phyloP scores from a whole-genome alignment of 2,888 invertebrate species.

The Microplitis manilae region DNA sequence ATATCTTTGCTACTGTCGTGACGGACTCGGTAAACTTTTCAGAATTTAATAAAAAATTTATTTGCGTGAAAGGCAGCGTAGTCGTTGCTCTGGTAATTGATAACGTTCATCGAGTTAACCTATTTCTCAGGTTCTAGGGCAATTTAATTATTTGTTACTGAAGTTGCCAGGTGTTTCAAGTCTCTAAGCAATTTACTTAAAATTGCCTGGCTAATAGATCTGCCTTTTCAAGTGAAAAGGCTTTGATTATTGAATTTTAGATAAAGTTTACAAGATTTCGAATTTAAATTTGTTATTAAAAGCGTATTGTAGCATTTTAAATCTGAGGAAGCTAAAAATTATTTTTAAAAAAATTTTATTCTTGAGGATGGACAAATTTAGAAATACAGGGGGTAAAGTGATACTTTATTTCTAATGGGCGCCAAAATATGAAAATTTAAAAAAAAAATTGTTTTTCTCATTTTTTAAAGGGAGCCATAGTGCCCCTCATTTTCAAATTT shows the following conservation, averaged over 20 bases:
- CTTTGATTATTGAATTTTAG: not conserved
- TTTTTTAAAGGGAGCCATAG: too few species aligned
- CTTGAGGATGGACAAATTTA: too few species aligned
- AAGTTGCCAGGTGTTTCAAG: not conserved
- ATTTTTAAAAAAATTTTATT: too few species aligned
- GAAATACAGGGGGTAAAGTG: too few species aligned
- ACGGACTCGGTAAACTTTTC: conserved; percentile 2
- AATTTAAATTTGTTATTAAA: too few species aligned
- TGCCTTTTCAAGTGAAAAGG: not conserved
- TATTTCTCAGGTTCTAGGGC: conserved; percentile 17
- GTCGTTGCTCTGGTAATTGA: conserved; percentile 1
- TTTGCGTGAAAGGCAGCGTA: not conserved
- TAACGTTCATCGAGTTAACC: conserved; percentile 16
- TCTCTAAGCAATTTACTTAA: not conserved
- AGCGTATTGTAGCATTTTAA: too few species aligned
- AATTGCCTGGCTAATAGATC: not conserved
- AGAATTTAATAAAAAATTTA: not conserved
- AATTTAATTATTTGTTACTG: conserved; percentile 24
- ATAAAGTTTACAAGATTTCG: not conserved
- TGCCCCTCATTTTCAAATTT: too few species aligned
- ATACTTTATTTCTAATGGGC: too few species aligned
- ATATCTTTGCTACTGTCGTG: conserved; percentile 2
- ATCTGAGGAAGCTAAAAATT: too few species aligned
- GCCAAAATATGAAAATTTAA: too few species aligned
- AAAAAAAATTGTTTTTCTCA: too few species aligned